Conservation (phyloP, 2,797 vertebrate species). For the Decapterus maruadsi region DNA sequence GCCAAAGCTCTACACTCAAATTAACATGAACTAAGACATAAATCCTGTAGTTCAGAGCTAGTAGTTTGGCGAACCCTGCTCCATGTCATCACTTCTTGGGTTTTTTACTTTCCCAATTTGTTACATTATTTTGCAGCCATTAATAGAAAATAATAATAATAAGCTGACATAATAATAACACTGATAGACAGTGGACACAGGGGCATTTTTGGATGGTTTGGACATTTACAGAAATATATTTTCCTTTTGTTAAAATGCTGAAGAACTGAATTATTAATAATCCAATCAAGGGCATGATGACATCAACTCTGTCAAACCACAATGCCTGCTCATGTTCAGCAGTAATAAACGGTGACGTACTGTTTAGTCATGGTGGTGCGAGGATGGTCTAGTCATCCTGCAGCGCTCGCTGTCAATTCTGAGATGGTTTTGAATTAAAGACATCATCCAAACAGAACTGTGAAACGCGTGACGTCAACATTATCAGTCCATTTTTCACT, state of each 20-base stretch:
- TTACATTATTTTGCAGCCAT: not conserved
- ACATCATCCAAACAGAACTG: not conserved
- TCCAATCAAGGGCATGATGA: constrained; percentile 3
- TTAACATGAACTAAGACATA: constrained; percentile 17
- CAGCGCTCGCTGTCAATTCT: not conserved
- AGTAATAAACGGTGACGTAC: not conserved
- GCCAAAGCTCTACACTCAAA: not conserved
- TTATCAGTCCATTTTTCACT: not conserved
- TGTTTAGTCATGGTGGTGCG: not conserved
- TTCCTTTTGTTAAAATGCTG: not conserved
- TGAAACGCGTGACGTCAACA: not conserved
- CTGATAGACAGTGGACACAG: not conserved
- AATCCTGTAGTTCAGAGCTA: constrained; percentile 7
- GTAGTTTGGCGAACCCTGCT: constrained; percentile 1
- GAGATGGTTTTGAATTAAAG: not conserved
- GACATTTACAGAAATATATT: not conserved
- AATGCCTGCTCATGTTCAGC: not conserved
- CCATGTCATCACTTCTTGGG: constrained; percentile 9
- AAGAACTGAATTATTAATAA: too few species aligned
- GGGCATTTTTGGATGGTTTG: too few species aligned
- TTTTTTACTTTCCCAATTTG: not conserved
- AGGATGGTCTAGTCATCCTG: not conserved
- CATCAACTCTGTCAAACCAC: not conserved
- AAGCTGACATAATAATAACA: not conserved
- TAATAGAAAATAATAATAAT: not conserved